Percentiles rank a stretch among this genome's conserved stretches.
Evolutionary conservation across 2,888 invertebrate genomes (phyloP).

Genomic region (Sturmia bella): DNA sequence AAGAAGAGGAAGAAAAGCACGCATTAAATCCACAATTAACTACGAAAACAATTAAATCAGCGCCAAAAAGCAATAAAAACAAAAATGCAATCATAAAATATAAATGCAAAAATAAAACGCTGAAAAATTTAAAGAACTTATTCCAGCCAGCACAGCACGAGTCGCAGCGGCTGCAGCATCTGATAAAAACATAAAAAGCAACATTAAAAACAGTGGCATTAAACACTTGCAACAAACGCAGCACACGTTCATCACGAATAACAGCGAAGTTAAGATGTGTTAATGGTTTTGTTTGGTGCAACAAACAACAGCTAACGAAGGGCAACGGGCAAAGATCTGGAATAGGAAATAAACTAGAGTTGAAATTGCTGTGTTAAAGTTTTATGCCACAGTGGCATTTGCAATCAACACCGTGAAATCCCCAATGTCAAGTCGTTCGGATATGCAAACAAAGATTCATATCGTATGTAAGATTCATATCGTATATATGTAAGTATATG

Average conservation of each 20-base stretch:
- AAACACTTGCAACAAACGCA: conserved; percentile 55
- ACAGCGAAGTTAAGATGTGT: conserved; percentile 28
- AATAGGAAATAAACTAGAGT: conserved; percentile 22
- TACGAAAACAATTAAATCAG: conserved; percentile 67
- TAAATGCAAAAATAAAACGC: conserved; percentile 33
- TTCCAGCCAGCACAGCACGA: conserved; percentile 2
- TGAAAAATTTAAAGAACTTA: conserved; percentile 28
- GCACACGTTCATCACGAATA: conserved; percentile 60
- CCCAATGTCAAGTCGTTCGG: conserved; percentile 45
- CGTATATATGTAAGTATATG: background rate
- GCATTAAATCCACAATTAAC: conserved; percentile 62
- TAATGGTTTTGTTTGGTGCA: background rate
- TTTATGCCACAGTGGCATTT: conserved; percentile 50
- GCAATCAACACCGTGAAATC: conserved; percentile 56
- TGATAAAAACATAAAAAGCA: conserved; percentile 10
- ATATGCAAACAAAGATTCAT: background rate
- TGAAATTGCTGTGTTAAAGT: conserved; percentile 15
- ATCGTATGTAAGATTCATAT: background rate
- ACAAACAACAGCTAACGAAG: conserved; percentile 5
- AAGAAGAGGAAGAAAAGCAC: conserved; percentile 27
- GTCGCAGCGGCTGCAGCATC: conserved; percentile 13
- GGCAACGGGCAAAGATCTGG: conserved; percentile 4
- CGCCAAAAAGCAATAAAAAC: conserved; percentile 64
- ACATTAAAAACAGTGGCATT: conserved; percentile 25
- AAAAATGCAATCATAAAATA: conserved; percentile 48